Evolutionary conservation across 2,113 vertebrate species (phyloP).

Genomic region (Trematocara nigrifrons): DNA sequence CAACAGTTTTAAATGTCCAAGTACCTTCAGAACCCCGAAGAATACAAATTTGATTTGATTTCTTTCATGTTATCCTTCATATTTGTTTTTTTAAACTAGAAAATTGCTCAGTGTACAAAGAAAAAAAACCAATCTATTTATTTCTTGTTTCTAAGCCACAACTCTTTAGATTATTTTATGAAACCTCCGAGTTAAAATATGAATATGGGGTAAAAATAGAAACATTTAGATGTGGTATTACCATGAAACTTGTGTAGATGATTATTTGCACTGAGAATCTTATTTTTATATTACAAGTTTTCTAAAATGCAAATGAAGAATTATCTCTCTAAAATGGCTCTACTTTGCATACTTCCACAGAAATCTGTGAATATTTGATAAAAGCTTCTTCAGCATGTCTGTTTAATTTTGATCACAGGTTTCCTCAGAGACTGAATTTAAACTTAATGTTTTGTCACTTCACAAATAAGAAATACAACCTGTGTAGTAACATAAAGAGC

Average conservation of each 20-base stretch:
- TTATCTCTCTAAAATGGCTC: not conserved
- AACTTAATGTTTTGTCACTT: not conserved
- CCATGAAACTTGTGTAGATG: not conserved
- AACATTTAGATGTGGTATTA: not conserved
- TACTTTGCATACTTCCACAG: not conserved
- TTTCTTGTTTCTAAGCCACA: not conserved
- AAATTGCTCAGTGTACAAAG: not conserved
- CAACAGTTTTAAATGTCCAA: not conserved
- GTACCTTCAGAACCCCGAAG: not conserved
- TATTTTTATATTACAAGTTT: not conserved
- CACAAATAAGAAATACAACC: not conserved
- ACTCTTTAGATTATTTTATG: not conserved
- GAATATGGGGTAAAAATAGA: accelerated
- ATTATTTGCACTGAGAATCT: not conserved
- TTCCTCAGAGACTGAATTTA: not conserved
- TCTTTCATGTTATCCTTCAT: not conserved
- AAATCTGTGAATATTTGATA: not conserved
- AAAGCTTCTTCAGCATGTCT: not conserved
- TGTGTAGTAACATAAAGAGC: not conserved
- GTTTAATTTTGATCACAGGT: not conserved
- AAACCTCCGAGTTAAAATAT: not conserved
- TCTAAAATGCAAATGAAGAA: accelerated
- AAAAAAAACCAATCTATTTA: not conserved
- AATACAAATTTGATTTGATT: not conserved
- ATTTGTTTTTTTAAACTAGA: not conserved